A percentile compares a stretch with the other conserved stretches of the same genome.
Conservation (phyloP, 2,113 vertebrate species). For the Paracanthobrama guichenoti region DNA sequence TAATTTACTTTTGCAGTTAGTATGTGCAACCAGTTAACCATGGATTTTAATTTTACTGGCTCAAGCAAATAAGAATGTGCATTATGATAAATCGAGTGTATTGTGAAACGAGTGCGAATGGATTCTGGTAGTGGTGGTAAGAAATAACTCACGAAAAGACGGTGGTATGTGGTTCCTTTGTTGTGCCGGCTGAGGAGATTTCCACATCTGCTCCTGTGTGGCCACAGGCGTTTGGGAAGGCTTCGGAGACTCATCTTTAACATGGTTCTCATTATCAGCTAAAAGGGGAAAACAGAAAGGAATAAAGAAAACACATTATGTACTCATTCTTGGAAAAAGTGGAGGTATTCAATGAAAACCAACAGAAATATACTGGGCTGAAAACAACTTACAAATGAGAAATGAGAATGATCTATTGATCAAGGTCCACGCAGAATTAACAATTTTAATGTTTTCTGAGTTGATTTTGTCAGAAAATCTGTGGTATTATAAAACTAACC, state of each 20-base stretch:
- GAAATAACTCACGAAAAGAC: conserved; percentile 83
- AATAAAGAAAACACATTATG: neutral
- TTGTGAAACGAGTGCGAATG: neutral
- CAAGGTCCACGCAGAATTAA: neutral
- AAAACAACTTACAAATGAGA: neutral
- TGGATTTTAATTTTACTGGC: neutral
- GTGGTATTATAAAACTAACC: neutral
- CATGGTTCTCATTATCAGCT: conserved; percentile 97
- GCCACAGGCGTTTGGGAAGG: conserved; percentile 70
- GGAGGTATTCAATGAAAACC: neutral
- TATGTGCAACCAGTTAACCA: too few relatives aligned
- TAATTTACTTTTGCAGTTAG: neutral
- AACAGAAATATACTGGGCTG: neutral
- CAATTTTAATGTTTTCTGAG: neutral
- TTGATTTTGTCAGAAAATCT: neutral
- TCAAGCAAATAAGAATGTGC: neutral
- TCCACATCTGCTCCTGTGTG: conserved; percentile 89
- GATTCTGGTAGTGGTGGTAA: neutral
- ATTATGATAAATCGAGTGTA: neutral
- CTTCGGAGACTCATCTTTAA: conserved; percentile 87
- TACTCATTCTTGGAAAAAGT: neutral
- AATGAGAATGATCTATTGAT: neutral
- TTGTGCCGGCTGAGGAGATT: conserved; percentile 77
- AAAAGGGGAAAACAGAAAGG: conserved; percentile 54
- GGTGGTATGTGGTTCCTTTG: conserved; percentile 81